phyloP scores from a whole-genome alignment of 2,797 vertebrate genomes.

The Muscicapa comitata region DNA sequence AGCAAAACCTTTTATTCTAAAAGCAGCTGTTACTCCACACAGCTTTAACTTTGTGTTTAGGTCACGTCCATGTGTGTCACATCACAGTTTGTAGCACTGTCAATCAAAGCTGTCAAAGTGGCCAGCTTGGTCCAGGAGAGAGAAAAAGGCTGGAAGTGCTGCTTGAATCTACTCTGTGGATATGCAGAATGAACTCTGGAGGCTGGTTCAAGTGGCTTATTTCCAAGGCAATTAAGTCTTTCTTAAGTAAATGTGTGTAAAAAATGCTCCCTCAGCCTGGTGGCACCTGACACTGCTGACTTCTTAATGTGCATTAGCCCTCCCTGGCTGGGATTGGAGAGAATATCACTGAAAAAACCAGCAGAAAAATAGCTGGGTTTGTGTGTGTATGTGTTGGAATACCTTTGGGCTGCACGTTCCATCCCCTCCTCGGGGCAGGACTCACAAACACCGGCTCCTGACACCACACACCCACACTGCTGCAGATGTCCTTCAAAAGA shows the following conservation, averaged over 20 bases:
- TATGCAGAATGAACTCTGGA: neutral
- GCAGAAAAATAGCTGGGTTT: neutral
- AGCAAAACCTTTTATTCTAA: neutral
- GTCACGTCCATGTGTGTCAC: fast-evolving
- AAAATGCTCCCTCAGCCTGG: conserved; percentile 7
- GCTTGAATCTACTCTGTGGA: neutral
- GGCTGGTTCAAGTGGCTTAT: conserved; percentile 11
- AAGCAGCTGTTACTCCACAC: neutral
- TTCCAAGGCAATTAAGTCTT: conserved; percentile 45
- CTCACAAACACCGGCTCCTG: fast-evolving
- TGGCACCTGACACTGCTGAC: conserved; percentile 8
- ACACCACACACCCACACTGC: fast-evolving
- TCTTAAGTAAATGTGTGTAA: neutral
- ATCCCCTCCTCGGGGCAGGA: neutral
- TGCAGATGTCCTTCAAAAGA: neutral
- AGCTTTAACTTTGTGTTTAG: neutral
- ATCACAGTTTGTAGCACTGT: neutral
- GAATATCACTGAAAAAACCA: neutral
- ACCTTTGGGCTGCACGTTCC: neutral
- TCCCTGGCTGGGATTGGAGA: neutral
- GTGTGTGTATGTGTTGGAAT: neutral
- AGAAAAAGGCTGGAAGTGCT: neutral
- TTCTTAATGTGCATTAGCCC: neutral
- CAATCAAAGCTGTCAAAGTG: neutral
- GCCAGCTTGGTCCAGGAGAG: neutral